Conservation (phyloP, 1,140 invertebrate species). For the Drosophila bocki region DNA sequence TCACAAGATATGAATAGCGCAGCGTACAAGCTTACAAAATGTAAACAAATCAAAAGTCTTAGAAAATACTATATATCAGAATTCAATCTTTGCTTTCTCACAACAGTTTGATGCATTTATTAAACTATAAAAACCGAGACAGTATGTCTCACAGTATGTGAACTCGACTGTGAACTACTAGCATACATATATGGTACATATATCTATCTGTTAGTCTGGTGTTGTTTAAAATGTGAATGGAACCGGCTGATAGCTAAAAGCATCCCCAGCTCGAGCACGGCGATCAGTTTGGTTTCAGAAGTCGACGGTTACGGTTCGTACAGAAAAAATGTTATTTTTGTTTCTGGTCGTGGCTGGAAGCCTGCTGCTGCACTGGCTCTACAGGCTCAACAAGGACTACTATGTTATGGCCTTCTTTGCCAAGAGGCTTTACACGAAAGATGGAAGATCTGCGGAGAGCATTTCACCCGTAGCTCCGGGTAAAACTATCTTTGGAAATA, state of each 20-base stretch:
- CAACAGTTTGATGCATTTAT: background rate
- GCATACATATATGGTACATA: background rate
- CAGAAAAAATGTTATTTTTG: slow-evolving; percentile 14
- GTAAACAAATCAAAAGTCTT: background rate
- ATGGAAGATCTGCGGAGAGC: slow-evolving; percentile 45
- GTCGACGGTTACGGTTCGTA: background rate
- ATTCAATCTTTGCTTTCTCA: background rate
- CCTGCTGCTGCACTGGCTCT: slow-evolving; percentile 51
- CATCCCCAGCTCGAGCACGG: background rate
- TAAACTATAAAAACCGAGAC: background rate
- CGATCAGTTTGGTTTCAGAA: slow-evolving; percentile 3
- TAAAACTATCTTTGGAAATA: slow-evolving; percentile 52
- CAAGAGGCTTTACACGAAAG: slow-evolving; percentile 34
- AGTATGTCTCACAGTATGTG: too few relatives aligned
- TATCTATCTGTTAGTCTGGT: slow-evolving; percentile 7
- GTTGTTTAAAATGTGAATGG: background rate
- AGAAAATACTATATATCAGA: background rate
- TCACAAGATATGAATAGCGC: background rate
- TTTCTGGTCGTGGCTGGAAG: slow-evolving; percentile 21
- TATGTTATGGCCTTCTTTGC: slow-evolving; percentile 54
- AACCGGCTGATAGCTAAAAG: slow-evolving; percentile 25
- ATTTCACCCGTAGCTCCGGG: slow-evolving; percentile 49
- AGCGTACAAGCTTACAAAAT: background rate
- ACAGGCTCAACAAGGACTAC: slow-evolving; percentile 57
- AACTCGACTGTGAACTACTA: background rate